These are phyloP conservation scores for Volucella inanis DNA, from an alignment of 2,888 invertebrate species.

Conservation along the genomic window DNA sequence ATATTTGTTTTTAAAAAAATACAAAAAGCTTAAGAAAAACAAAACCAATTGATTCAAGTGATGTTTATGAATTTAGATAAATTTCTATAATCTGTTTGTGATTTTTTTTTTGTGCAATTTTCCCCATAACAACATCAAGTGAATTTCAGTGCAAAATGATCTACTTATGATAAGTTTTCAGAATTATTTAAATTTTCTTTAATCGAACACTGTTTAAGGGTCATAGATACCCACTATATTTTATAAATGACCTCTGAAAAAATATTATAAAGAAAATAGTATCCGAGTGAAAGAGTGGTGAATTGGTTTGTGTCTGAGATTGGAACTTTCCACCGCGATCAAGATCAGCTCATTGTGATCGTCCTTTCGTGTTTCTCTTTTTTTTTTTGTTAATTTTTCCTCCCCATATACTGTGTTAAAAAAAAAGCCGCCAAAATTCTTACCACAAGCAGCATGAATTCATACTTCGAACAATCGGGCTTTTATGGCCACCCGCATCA, in stretches of 20 bases:
- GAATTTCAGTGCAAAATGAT: conserved; percentile 41
- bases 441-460: conserved; percentile 89
- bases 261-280: conserved; percentile 20
- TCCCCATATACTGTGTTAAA: conserved; percentile 33
- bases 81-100: neutral
- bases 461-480: conserved; percentile 97
- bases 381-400: conserved; percentile 4
- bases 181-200: neutral
- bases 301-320: conserved; percentile 72
- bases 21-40: conserved; percentile 38
- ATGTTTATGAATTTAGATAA: conserved; percentile 32
- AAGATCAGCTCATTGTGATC: neutral
- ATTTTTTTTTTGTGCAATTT: neutral
- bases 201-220: conserved; percentile 37
- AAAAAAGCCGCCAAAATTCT: conserved; percentile 83
- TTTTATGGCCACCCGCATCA: conserved; percentile 97
- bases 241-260: conserved; percentile 12
- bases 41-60: conserved; percentile 34
- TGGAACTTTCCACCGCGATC: conserved; percentile 53
- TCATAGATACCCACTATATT: conserved; percentile 28
- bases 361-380: neutral
- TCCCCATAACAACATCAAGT: neutral
- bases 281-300: conserved; percentile 55
- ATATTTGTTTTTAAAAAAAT: conserved; percentile 36
- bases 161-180: conserved; percentile 35